Conservation (phyloP, 2,888 invertebrate genomes). For the Andricus curvator region DNA sequence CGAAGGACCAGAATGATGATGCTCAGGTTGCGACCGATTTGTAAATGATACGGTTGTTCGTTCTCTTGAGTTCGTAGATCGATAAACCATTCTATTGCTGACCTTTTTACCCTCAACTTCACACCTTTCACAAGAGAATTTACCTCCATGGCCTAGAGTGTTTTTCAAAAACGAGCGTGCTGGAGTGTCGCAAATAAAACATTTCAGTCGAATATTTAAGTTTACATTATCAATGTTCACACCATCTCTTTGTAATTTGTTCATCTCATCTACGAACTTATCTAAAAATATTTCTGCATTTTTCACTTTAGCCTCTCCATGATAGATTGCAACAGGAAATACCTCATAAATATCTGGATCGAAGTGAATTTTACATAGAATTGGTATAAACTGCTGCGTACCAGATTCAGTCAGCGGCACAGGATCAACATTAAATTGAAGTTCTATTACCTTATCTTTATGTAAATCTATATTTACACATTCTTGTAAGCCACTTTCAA, state of each 20-base stretch:
- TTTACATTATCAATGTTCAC: neutral
- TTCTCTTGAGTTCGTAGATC: neutral
- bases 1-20: neutral
- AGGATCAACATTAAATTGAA: slow-evolving; percentile 8
- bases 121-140: neutral
- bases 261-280: neutral
- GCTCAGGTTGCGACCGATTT: neutral
- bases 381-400: slow-evolving; percentile 5
- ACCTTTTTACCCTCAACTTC: neutral
- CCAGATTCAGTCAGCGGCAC: slow-evolving; percentile 8
- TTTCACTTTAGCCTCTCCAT: neutral
- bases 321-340: slow-evolving; percentile 30
- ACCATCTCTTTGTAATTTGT: neutral
- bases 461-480: slow-evolving; percentile 6
- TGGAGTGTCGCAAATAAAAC: no score
- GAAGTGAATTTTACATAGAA: slow-evolving; percentile 4
- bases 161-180: neutral
- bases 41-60: neutral
- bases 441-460: slow-evolving; percentile 16
- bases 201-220: neutral
- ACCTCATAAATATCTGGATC: slow-evolving; percentile 23
- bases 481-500: neutral
- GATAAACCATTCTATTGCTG: slow-evolving; percentile 13
- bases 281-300: neutral
- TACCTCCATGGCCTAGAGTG: slow-evolving; percentile 1